A percentile compares a stretch with the other conserved stretches of the same genome.
These are phyloP conservation scores for Delphinus delphis DNA, from an alignment of 2,113 vertebrate species.

Conservation along the genomic window DNA sequence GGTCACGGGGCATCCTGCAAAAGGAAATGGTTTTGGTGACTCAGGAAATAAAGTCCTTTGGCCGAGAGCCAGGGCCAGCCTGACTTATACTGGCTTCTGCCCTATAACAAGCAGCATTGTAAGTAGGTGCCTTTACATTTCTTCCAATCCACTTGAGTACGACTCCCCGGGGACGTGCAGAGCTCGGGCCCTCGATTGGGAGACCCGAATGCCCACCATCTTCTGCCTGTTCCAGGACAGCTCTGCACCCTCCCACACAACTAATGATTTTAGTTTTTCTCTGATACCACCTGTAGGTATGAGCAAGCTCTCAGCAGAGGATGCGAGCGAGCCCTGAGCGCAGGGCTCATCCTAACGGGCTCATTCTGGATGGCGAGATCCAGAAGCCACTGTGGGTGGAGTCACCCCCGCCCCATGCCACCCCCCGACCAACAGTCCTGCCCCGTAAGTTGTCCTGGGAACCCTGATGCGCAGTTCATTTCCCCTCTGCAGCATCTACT, in stretches of 20 bases:
- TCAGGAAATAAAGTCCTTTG: constrained; percentile 45
- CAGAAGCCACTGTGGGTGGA: fast-evolving
- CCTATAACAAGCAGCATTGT: not conserved
- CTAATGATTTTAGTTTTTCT: not conserved
- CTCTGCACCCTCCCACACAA: not conserved
- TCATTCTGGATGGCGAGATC: not conserved
- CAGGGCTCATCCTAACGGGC: too few species aligned
- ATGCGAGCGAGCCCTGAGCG: not conserved
- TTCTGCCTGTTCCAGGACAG: not conserved
- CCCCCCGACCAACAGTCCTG: not conserved
- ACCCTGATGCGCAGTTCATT: not conserved
- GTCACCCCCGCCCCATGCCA: fast-evolving
- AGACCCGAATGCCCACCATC: not conserved
- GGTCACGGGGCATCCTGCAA: not conserved
- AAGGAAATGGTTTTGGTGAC: not conserved
- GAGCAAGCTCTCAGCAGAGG: not conserved
- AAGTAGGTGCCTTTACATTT: not conserved
- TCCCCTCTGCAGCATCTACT: not conserved
- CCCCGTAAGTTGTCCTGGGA: not conserved
- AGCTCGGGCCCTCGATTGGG: not conserved
- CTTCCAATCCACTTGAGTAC: not conserved
- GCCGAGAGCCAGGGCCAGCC: not conserved
- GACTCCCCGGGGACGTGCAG: not conserved
- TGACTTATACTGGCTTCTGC: not conserved
- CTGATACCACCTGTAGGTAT: not conserved